phyloP scores from a whole-genome alignment of 1,140 invertebrate species.

The Lepidostoma basale region DNA sequence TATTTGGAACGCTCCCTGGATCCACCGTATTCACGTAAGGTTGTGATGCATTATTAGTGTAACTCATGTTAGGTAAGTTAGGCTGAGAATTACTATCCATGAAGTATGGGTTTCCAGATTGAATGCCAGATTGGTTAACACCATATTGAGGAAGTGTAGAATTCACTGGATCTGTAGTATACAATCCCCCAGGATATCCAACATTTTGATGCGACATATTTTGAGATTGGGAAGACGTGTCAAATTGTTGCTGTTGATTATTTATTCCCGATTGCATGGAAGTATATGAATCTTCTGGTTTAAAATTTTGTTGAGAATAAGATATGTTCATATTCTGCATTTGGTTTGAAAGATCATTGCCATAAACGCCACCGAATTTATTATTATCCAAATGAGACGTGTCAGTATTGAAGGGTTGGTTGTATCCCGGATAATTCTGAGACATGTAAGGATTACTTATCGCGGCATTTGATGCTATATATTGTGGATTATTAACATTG shows the following conservation, averaged over 20 bases:
- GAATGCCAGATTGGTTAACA: neutral
- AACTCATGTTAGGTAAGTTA: neutral
- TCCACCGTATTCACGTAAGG: neutral
- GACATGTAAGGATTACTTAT: slow-evolving; percentile 6
- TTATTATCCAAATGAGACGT: slow-evolving; percentile 12
- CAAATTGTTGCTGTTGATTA: neutral
- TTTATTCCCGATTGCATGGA: neutral
- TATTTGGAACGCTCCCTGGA: neutral
- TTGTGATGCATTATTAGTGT: neutral
- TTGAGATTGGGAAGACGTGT: neutral
- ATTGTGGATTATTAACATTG: slow-evolving; percentile 1
- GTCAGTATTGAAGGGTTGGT: slow-evolving; percentile 20
- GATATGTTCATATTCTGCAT: slow-evolving; percentile 43
- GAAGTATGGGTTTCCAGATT: neutral
- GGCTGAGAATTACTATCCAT: neutral
- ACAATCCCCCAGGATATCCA: neutral
- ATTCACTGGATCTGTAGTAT: neutral
- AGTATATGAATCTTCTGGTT: slow-evolving; percentile 7
- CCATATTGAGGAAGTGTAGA: neutral
- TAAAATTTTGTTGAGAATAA: slow-evolving; percentile 15
- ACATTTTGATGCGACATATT: slow-evolving; percentile 8
- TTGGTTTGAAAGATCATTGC: slow-evolving; percentile 29
- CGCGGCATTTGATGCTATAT: slow-evolving; percentile 4
- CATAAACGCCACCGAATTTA: neutral
- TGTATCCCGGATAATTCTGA: slow-evolving; percentile 22